Conservation (phyloP, 2,888 invertebrate species). For the Cryptosula pallasiana region DNA sequence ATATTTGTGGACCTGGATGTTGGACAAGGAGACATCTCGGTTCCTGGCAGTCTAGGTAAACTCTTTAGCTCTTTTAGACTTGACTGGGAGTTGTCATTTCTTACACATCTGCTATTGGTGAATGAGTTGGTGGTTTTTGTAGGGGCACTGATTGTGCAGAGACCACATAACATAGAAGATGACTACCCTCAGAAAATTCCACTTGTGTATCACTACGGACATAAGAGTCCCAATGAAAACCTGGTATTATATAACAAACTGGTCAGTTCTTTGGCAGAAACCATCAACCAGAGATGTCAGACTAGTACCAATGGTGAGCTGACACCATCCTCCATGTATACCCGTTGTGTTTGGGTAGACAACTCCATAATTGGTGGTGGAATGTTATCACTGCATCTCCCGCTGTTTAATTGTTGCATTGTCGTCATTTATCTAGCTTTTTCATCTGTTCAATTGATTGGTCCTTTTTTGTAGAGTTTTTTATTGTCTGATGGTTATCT, state of each 20-base stretch:
- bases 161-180: conserved; percentile 88
- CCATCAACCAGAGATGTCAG: conserved; percentile 68
- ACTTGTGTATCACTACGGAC: conserved; percentile 87
- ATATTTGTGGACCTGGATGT: conserved; percentile 92
- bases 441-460: no score
- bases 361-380: no score
- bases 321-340: no score
- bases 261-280: conserved; percentile 77
- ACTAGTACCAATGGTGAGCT: conserved; percentile 74
- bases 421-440: no score
- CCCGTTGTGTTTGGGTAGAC: no score
- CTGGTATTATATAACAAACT: conserved; percentile 76
- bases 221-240: conserved; percentile 71
- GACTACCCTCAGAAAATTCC: conserved; percentile 92
- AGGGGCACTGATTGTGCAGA: conserved; percentile 81
- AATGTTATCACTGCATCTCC: no score
- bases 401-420: no score
- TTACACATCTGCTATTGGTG: neutral
- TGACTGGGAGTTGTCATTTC: no score
- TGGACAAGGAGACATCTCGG: conserved; percentile 84
- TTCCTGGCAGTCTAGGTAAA: conserved; percentile 83
- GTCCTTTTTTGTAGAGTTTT: no score
- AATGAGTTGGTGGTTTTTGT: neutral
- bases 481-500: no score
- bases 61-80: no score